A percentile compares a stretch with the other conserved stretches of the same genome.
Conservation (phyloP, 2,797 vertebrate species). For the Cyprinella venusta region DNA sequence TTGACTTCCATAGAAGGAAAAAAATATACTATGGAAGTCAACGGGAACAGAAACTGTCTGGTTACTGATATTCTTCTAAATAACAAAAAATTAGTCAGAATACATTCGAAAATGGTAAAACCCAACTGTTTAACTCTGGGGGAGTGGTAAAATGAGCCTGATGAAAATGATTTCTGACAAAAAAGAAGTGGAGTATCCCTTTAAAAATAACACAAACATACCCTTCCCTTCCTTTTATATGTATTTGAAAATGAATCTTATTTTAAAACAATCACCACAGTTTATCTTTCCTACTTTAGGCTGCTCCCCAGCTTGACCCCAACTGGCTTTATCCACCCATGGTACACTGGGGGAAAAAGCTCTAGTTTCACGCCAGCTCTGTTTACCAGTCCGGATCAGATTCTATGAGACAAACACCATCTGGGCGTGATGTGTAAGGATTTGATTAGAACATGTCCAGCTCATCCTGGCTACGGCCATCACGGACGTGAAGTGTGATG, state of each 20-base stretch:
- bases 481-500: constrained; percentile 69
- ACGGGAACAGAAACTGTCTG: too few species aligned
- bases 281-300: constrained; percentile 8
- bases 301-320: constrained; percentile 5
- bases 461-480: constrained; percentile 64
- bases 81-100: too few species aligned
- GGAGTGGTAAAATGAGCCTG: too few species aligned
- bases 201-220: not conserved
- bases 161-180: too few species aligned
- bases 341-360: constrained; percentile 6
- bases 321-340: not conserved
- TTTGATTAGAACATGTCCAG: constrained; percentile 69
- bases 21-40: too few species aligned
- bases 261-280: constrained; percentile 17
- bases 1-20: too few species aligned
- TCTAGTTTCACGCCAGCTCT: constrained; percentile 61
- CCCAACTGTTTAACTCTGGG: too few species aligned
- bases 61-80: too few species aligned
- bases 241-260: not conserved
- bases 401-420: constrained; percentile 80
- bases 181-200: too few species aligned
- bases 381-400: constrained; percentile 73
- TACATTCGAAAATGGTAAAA: too few species aligned
- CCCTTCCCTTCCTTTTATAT: not conserved
- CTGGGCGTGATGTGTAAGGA: constrained; percentile 74